phyloP scores from a whole-genome alignment of 2,888 invertebrate species.

The Phania funesta region DNA sequence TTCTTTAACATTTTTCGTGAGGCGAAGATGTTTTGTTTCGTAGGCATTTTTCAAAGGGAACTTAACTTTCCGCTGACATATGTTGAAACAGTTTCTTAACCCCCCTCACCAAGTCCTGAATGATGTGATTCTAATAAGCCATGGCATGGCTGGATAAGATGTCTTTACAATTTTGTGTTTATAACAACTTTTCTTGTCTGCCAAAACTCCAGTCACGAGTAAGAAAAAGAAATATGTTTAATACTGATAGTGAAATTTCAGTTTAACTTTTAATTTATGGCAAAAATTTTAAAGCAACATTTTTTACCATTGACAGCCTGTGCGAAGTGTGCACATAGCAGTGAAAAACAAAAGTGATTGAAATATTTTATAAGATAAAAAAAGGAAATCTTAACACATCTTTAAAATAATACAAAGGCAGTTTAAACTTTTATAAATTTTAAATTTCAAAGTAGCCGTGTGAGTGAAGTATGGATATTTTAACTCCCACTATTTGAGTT shows the following conservation, averaged over 20 bases:
- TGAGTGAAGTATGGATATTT: too few relatives aligned
- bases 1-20: background rate
- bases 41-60: conserved; percentile 6
- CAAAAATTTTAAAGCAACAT: conserved; percentile 5
- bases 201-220: conserved; percentile 33
- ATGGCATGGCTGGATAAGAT: background rate
- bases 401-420: too few relatives aligned
- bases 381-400: too few relatives aligned
- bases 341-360: background rate
- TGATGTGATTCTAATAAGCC: background rate
- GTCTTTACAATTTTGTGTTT: background rate
- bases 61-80: background rate
- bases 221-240: background rate
- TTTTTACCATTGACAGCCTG: conserved; percentile 14
- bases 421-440: too few relatives aligned
- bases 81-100: conserved; percentile 31
- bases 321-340: background rate
- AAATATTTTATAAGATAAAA: background rate
- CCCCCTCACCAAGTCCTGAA: background rate
- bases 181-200: conserved; percentile 14
- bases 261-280: conserved; percentile 22
- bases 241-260: conserved; percentile 35
- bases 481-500: too few relatives aligned
- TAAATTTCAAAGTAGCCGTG: too few relatives aligned
- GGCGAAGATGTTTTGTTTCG: conserved; percentile 13